Percentiles rank a stretch among this genome's conserved stretches.
Evolutionary conservation across 1,140 invertebrate species (phyloP).

Genomic region (Dolichoris vasculosae): DNA sequence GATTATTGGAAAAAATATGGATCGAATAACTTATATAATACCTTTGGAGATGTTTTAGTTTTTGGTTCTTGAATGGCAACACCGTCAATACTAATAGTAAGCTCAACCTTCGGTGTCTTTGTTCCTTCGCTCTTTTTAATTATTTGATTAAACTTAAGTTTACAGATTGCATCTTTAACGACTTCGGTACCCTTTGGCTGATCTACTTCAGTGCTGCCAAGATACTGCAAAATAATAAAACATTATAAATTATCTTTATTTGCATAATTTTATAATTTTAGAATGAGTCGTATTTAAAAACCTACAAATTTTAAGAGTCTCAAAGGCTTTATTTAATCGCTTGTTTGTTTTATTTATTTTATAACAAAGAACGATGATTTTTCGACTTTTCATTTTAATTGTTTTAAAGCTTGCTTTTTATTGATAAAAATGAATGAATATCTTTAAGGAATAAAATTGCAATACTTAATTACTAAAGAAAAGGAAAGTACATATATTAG

Average conservation of each 20-base stretch:
- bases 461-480: no score
- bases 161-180: constrained; percentile 95
- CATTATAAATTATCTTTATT: neutral
- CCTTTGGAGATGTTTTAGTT: constrained; percentile 72
- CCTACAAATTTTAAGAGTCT: no score
- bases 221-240: constrained; percentile 81
- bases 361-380: no score
- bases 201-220: constrained; percentile 93
- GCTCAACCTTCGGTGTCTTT: constrained; percentile 94
- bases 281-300: neutral
- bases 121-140: constrained; percentile 92
- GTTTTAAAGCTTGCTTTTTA: no score
- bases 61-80: constrained; percentile 91
- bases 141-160: constrained; percentile 95
- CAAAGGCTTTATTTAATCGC: no score
- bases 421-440: no score
- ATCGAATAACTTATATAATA: constrained; percentile 52
- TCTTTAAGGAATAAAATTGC: no score
- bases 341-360: no score
- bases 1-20: neutral
- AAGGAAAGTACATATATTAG: no score
- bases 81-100: constrained; percentile 95
- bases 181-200: constrained; percentile 97
- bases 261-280: neutral
- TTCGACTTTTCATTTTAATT: no score